Evolutionary conservation across 2,113 vertebrate species (phyloP).

Genomic region (Mirza zaza): DNA sequence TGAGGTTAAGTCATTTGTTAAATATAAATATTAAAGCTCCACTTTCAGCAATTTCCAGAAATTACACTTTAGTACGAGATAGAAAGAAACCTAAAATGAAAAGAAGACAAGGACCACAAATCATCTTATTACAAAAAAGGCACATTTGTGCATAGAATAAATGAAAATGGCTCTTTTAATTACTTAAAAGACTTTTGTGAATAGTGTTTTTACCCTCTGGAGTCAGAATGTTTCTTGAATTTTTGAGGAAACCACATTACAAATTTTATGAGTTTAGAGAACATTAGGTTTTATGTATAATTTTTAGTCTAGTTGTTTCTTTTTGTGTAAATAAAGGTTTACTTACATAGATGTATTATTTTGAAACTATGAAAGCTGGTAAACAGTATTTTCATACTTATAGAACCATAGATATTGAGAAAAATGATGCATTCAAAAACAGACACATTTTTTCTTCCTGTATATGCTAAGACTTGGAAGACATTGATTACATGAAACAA

Average conservation of each 20-base stretch:
- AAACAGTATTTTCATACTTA: background rate
- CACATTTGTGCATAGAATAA: background rate
- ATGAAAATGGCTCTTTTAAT: background rate
- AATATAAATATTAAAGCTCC: background rate
- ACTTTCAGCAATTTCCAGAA: background rate
- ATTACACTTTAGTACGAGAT: background rate
- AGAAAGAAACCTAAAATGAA: background rate
- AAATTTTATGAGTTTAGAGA: background rate
- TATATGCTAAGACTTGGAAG: background rate
- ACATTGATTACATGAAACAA: background rate
- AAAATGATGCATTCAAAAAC: background rate
- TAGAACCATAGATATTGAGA: background rate
- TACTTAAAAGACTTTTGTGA: background rate
- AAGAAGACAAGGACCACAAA: background rate
- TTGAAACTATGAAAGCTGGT: background rate
- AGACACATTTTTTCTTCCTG: background rate
- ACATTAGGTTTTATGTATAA: background rate
- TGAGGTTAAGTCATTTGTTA: background rate
- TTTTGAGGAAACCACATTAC: background rate
- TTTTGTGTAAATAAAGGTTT: background rate
- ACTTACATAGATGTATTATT: background rate
- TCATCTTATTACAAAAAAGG: background rate
- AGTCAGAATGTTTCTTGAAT: background rate
- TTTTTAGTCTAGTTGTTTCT: background rate
- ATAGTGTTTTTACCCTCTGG: background rate